Base-by-base conservation (phyloP, 2,113 vertebrate genomes). In the Oenanthe melanoleuca region DNA sequence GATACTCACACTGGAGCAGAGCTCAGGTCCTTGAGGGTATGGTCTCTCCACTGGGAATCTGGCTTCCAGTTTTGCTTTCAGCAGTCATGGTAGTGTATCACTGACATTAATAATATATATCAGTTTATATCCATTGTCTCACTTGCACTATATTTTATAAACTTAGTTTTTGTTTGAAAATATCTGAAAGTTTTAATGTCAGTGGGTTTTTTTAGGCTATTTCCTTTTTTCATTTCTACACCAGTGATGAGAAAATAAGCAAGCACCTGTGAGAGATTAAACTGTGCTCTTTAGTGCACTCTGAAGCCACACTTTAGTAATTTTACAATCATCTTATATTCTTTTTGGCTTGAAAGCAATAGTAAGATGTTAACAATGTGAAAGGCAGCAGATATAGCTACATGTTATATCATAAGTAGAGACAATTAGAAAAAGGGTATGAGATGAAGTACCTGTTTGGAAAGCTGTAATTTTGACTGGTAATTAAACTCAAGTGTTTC, bases 401-500 rank as follows among this genome's bases (percentile, higher is more conserved):
- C 77, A 66, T 96, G 97, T 97, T 97, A 93, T 97, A 94, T 94
- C 83, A 93, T 96, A 97, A 97, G 92, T 96, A 96, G 89, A 96
- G 80, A 97, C 93, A 96, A 98, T 98, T 98, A 96, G 86, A 93
- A 95, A 97, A 96, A 93, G 94, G 86, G 45, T 95, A 93, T 77
- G 96, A 97, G 95, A 97, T 97, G 80, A 98, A 98, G 97, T 97
- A 97, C 94, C 96, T 97, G 96, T 95, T 97, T 91, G 93, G 66
- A 96, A 92, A 97, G 83, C 96, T 97, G 74, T 97, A 97, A 98
- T 98, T 98, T 97, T 96, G 96, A 90, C 95, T 97, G 90, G 92
- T 97, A 98, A 98, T 98, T 98, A 98, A 98, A 97, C 88, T 97
- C 95, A 97, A 98, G 97, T 97, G 97, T 97, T 98, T 98, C 96